Percentiles rank a stretch among this genome's conserved stretches.
Conservation (phyloP, 2,113 vertebrate genomes). For the Odobenus rosmarus region DNA sequence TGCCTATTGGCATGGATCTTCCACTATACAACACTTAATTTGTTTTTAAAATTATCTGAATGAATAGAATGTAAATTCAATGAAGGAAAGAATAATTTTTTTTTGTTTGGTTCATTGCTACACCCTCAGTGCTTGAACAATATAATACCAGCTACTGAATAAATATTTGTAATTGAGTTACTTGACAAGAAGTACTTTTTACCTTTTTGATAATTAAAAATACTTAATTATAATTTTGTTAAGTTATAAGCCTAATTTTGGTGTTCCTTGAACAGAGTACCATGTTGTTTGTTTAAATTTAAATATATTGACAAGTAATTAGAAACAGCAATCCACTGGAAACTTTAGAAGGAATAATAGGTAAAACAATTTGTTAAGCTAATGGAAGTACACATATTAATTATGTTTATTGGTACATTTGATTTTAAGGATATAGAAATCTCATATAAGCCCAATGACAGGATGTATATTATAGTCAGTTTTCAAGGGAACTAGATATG, state of each 20-base stretch:
- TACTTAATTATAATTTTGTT: not conserved
- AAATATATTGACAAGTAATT: slow-evolving; percentile 26
- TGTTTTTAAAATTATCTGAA: not conserved
- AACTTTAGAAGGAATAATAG: not conserved
- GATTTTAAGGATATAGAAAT: slow-evolving; percentile 17
- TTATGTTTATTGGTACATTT: not conserved
- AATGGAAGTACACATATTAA: not conserved
- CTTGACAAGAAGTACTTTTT: not conserved
- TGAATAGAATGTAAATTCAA: not conserved
- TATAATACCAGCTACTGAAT: not conserved
- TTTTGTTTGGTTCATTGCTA: not conserved
- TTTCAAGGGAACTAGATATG: not conserved
- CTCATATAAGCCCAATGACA: not conserved
- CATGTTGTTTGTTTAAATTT: not conserved
- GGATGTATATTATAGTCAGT: not conserved
- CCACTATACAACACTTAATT: not conserved
- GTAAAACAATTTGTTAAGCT: not conserved
- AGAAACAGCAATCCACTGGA: not conserved
- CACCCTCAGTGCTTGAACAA: not conserved
- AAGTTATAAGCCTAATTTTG: not conserved
- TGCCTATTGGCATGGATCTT: not conserved
- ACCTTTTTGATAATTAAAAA: slow-evolving; percentile 37
- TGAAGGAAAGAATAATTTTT: not conserved
- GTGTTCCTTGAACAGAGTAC: not conserved
- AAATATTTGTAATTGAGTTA: not conserved